A percentile compares a stretch with the other conserved stretches of the same genome.
These are phyloP conservation scores for Myrmecophaga tridactyla DNA, from an alignment of 2,113 vertebrate genomes.

Conservation along the genomic window DNA sequence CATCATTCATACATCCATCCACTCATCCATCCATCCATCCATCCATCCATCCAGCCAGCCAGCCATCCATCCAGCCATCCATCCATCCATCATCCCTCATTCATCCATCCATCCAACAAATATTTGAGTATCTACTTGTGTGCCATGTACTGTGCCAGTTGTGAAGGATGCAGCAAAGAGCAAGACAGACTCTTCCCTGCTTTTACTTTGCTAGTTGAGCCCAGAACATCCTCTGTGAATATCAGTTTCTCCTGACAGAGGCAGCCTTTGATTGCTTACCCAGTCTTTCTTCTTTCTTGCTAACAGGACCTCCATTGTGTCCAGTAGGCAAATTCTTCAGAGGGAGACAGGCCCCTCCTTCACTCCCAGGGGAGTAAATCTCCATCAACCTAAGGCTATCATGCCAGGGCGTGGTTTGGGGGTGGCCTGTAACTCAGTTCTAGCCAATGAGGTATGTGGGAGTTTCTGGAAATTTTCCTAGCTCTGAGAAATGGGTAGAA, in stretches of 20 bases:
- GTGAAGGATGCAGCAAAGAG: neutral
- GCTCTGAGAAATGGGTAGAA: neutral
- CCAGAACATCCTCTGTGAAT: neutral
- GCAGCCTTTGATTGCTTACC: neutral
- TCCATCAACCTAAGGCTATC: too few relatives aligned
- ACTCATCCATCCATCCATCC: neutral
- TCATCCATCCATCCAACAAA: neutral
- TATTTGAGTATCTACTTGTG: neutral
- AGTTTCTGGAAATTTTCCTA: neutral
- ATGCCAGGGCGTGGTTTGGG: too few relatives aligned
- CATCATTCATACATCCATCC: neutral
- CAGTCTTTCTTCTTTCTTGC: neutral
- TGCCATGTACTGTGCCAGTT: neutral
- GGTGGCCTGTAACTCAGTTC: neutral
- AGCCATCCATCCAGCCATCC: neutral
- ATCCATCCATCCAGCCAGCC: neutral
- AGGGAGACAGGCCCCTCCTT: neutral
- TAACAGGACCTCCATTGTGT: rapidly evolving
- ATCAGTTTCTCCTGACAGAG: neutral
- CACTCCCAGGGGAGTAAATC: too few relatives aligned
- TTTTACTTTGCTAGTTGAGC: neutral
- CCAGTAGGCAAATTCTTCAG: neutral
- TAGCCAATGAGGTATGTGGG: neutral
- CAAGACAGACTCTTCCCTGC: neutral
- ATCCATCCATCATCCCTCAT: neutral